Evolutionary conservation across 2,888 invertebrate species (phyloP).

Genomic region (Panzeria rudis): DNA sequence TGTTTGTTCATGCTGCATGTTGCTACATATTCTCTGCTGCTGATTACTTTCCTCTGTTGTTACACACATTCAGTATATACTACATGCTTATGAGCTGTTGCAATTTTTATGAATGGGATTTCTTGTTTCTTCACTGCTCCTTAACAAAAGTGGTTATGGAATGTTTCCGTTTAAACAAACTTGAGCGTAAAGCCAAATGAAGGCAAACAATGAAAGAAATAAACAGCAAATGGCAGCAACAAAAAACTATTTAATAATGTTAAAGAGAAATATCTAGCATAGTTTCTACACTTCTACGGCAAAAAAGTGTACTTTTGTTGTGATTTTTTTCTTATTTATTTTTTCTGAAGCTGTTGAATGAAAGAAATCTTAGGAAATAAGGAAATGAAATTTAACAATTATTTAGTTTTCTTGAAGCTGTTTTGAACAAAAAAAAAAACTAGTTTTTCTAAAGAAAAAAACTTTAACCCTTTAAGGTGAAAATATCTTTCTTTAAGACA

Average conservation of each 20-base stretch:
- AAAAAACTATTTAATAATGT: slow-evolving; percentile 51
- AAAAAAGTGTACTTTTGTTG: slow-evolving; percentile 51
- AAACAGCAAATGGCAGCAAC: slow-evolving; percentile 32
- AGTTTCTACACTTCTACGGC: slow-evolving; percentile 58
- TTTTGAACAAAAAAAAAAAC: not conserved
- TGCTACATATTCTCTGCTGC: slow-evolving; percentile 51
- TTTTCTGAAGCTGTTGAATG: slow-evolving; percentile 25
- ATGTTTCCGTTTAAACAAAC: slow-evolving; percentile 72
- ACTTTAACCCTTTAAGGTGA: not conserved
- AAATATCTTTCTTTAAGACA: not conserved
- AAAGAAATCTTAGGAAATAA: slow-evolving; percentile 67
- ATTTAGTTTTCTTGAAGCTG: slow-evolving; percentile 27
- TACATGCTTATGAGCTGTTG: slow-evolving; percentile 38
- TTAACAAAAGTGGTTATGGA: slow-evolving; percentile 72
- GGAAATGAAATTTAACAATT: slow-evolving; percentile 67
- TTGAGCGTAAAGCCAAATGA: slow-evolving; percentile 61
- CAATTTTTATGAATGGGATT: slow-evolving; percentile 73
- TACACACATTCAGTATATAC: not conserved
- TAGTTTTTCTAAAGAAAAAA: slow-evolving; percentile 10
- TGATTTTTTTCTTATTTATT: not conserved
- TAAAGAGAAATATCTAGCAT: slow-evolving; percentile 66
- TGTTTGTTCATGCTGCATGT: slow-evolving; percentile 48
- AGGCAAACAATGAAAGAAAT: slow-evolving; percentile 43
- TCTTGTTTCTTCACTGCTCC: slow-evolving; percentile 57
- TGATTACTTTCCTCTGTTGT: slow-evolving; percentile 69